Evolutionary conservation across 2,113 vertebrate genomes (phyloP), one percentile per base, ranked within the genome.

Genomic region (Tachysurus fulvidraco): DNA sequence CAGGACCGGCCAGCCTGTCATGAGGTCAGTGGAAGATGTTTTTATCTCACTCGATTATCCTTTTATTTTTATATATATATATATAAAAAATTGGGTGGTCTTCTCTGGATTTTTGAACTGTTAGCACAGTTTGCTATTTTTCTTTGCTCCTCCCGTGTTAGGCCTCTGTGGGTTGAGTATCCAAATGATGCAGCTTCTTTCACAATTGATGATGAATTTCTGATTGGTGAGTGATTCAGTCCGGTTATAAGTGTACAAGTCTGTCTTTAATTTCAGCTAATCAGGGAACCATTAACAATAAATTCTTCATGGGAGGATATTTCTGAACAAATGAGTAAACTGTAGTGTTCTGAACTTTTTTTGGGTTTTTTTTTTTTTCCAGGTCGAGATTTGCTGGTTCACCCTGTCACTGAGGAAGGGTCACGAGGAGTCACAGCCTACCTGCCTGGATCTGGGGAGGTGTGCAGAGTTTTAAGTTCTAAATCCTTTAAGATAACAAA

Each of bases 101-200:
- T 44, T 23, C 1, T 59, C 21, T 21, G n/a, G 8, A 60, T n/a
- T 77, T 74, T 28, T 81, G 7, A 30, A 36, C 25, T 54, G 50
- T 44, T 57, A 46, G 30, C 62, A 84, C 16, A 23, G n/a, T 4
- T 55, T 28, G 0, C 19, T n/a, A 41, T 16, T 60, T 4, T 65
- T 46, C 64, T 14, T 78, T 14, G 30, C 30, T 69, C 65, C 59
- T 41, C 21, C 7, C 62, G 4, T 87, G 0, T 83, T 85, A 98
- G 97, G 91, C 95, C 97, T 0, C 92, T 98, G 59, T 98, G 97
- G 97, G 94, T 97, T 71, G 96, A 97, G 85, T 98, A 96, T 91
- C 96, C 97, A 21, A 93, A 94, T 69, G 97, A 98, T 74, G 85
- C 93, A 7, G 91, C 94, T 50, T 95, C 96, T 8, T 98, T 97